phyloP scores from a whole-genome alignment of 2,797 vertebrate genomes.

The Galago senegalensis region DNA sequence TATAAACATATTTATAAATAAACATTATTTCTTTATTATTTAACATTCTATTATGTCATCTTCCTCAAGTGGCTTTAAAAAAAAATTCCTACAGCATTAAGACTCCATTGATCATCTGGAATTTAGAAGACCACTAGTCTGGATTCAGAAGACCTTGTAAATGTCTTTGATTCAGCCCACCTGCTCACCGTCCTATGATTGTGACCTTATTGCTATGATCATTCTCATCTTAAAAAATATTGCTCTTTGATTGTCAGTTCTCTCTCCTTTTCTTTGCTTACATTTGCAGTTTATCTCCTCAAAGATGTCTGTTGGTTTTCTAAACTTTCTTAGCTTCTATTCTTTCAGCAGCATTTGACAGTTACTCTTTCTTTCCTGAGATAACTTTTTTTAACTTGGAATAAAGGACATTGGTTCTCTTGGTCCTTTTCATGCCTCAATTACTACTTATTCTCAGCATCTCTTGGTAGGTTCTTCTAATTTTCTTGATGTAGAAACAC shows the following conservation, averaged over 20 bases:
- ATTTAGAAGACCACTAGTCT: not conserved
- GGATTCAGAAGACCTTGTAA: not conserved
- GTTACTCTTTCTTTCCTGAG: not conserved
- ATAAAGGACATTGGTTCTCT: not conserved
- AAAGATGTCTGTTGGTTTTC: not conserved
- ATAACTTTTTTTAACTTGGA: not conserved
- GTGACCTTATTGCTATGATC: not conserved
- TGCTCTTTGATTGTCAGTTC: not conserved
- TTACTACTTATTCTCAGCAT: not conserved
- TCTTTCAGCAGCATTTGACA: not conserved
- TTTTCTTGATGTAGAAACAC: not conserved
- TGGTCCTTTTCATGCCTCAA: not conserved
- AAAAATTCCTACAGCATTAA: not conserved
- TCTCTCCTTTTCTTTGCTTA: not conserved
- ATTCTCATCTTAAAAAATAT: not conserved
- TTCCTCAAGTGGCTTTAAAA: not conserved
- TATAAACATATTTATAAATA: too few relatives aligned
- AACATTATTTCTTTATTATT: not conserved
- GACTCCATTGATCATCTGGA: not conserved
- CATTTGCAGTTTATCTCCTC: not conserved
- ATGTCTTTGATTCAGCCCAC: not conserved
- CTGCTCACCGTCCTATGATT: not conserved
- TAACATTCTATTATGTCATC: not conserved
- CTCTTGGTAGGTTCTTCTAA: not conserved
- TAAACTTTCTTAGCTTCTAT: not conserved